Evolutionary conservation across 2,888 invertebrate species (phyloP).

Genomic region (Acronicta aceris): DNA sequence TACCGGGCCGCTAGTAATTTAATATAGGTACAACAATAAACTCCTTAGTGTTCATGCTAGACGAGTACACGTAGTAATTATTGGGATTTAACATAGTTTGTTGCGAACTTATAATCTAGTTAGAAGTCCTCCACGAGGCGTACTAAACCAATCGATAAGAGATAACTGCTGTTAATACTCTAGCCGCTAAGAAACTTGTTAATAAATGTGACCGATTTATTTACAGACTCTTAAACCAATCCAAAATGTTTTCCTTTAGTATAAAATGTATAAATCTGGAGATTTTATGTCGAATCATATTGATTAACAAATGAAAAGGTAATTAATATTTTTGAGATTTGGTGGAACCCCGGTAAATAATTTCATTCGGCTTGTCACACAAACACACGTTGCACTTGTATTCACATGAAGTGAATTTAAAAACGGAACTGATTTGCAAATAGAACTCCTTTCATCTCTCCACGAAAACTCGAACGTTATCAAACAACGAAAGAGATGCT

Average conservation of each 20-base stretch:
- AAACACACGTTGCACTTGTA: not conserved
- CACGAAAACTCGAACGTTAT: constrained; percentile 69
- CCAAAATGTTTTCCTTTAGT: constrained; percentile 64
- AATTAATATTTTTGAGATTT: too few species aligned
- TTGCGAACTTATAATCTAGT: constrained; percentile 53
- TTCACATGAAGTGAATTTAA: not conserved
- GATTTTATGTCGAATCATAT: constrained; percentile 34
- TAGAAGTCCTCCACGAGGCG: constrained; percentile 31
- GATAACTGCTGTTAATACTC: constrained; percentile 15
- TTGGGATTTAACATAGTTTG: constrained; percentile 33
- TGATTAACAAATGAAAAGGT: constrained; percentile 29
- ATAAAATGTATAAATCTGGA: not conserved
- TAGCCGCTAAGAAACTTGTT: constrained; percentile 17
- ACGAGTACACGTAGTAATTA: constrained; percentile 35
- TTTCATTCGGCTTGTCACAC: too few species aligned
- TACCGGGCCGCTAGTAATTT: too few species aligned
- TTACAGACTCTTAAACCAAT: constrained; percentile 59
- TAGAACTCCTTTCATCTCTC: constrained; percentile 50
- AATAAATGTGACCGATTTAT: constrained; percentile 7
- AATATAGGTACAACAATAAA: too few species aligned
- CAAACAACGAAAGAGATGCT: constrained; percentile 85
- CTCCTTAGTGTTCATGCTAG: constrained; percentile 3
- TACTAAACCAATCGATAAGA: constrained; percentile 48
- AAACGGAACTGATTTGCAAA: constrained; percentile 24
- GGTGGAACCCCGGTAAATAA: too few species aligned